Base-by-base conservation (phyloP, 2,888 invertebrate species). In the Iphiclides podalirius region DNA sequence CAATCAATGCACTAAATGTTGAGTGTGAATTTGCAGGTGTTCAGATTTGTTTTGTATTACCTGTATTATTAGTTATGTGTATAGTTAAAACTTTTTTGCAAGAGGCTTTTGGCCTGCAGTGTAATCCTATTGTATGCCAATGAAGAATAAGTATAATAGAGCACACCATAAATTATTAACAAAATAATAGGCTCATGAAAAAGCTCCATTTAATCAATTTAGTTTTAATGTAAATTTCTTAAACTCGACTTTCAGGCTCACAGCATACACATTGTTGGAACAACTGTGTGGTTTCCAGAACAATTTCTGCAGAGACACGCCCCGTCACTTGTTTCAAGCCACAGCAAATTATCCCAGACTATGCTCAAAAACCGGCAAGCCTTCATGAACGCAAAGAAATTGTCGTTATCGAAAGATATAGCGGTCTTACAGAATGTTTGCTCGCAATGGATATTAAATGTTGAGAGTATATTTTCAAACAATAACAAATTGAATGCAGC, bases 211-310 rank as follows among this genome's bases (percentile, higher is more conserved):
- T n/a, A n/a, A n/a, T n/a, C n/a, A n/a, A n/a, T n/a, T n/a, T n/a
- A n/a, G n/a, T n/a, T n/a, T n/a, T n/a, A n/a, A n/a, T n/a, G n/a
- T n/a, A n/a, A n/a, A n/a, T n/a, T n/a, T n/a, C n/a, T n/a, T n/a
- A n/a, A n/a, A n/a, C n/a, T 3, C 28, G 36, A 58, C 58, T 84
- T 84, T 9, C 72, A 95, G 92, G 91, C 94, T 36, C 94, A 94
- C 57, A 94, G 94, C 23, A 92, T 97, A 50, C 93, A 94, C 37
- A 79, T 98, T 23, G 90, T 92, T 50, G 96, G 96, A 1, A 95
- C 95, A 67, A 90, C 94, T 11, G 76, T 96, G 45, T 98, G 97
- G 96, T 93, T 94, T 66, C 96, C 98, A 0, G 94, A 94, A 70
- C 90, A 92, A 60, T 98, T 98, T 79, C 87, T 98, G 2, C 79